Conservation (phyloP, 2,797 vertebrate genomes). For the Nannoperca obscura region DNA sequence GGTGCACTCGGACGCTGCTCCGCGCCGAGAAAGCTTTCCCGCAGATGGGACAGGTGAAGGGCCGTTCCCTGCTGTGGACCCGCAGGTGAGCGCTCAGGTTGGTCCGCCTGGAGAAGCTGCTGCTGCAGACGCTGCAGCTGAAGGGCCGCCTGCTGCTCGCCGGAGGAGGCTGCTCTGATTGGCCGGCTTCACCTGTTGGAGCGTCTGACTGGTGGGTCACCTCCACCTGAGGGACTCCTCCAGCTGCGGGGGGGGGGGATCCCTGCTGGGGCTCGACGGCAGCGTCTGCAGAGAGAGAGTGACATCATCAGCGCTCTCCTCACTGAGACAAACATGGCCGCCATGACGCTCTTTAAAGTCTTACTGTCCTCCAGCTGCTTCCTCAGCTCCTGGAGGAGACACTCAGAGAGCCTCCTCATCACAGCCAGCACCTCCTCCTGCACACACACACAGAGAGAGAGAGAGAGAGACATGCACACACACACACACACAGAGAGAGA, state of each 20-base stretch:
- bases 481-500: not conserved
- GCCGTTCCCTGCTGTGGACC: conserved; percentile 47
- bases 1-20: conserved; percentile 56
- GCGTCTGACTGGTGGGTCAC: not conserved
- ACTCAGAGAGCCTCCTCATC: conserved; percentile 29
- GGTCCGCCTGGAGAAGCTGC: conserved; percentile 37
- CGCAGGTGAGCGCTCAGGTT: conserved; percentile 56
- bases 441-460: too few relatives aligned
- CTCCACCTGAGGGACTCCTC: not conserved
- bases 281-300: conserved; percentile 1
- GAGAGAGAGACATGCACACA: too few relatives aligned
- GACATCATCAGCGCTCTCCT: not conserved
- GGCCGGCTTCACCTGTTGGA: not conserved
- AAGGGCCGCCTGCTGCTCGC: not conserved
- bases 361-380: conserved; percentile 33
- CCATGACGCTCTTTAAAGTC: not conserved
- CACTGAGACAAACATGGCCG: not conserved
- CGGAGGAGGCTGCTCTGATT: not conserved
- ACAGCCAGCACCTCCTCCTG: conserved; percentile 30
- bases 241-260: not conserved
- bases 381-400: conserved; percentile 52
- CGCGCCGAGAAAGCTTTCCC: conserved; percentile 43
- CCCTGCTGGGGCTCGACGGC: not conserved
- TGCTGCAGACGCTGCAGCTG: conserved; percentile 45
- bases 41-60: conserved; percentile 54